Evolutionary conservation across 2,113 vertebrate species (phyloP).

Genomic region (Oryzias woworae): DNA sequence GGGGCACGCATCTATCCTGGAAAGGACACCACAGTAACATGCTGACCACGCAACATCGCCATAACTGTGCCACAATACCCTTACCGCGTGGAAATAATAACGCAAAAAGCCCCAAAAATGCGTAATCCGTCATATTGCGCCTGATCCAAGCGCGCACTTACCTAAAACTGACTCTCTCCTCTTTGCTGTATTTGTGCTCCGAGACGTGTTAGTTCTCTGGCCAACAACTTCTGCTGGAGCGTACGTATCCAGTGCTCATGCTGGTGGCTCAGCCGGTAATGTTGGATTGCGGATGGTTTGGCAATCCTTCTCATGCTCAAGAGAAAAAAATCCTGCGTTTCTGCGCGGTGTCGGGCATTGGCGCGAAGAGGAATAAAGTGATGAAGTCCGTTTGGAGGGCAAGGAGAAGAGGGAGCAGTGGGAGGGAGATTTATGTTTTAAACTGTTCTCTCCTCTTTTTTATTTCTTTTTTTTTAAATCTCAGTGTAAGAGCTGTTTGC

Average conservation of each 20-base stretch:
- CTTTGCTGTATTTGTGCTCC: constrained; percentile 70
- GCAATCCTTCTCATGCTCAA: constrained; percentile 82
- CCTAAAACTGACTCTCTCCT: constrained; percentile 81
- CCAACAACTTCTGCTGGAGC: constrained; percentile 81
- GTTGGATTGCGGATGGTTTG: constrained; percentile 79
- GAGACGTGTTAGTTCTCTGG: constrained; percentile 73
- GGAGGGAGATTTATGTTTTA: constrained; percentile 64
- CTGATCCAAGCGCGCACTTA: constrained; percentile 54
- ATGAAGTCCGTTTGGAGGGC: constrained; percentile 65
- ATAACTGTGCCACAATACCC: constrained; percentile 57
- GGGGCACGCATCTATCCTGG: constrained; percentile 34
- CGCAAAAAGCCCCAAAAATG: constrained; percentile 9
- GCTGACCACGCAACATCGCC: constrained; percentile 73
- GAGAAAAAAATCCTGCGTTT: constrained; percentile 73
- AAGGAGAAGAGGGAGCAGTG: constrained; percentile 38
- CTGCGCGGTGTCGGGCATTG: constrained; percentile 68
- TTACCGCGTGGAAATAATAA: constrained; percentile 51
- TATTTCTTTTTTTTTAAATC: not conserved
- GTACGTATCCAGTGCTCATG: constrained; percentile 80
- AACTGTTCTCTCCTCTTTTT: constrained; percentile 48
- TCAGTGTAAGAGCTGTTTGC: constrained; percentile 57
- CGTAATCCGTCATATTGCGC: constrained; percentile 13
- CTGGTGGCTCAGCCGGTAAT: constrained; percentile 72
- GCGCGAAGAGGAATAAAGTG: constrained; percentile 62
- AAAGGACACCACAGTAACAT: constrained; percentile 60